Evolutionary conservation across 2,888 invertebrate species (phyloP), one percentile per base, ranked within the genome.

Genomic region (Acrobasis consociella): DNA sequence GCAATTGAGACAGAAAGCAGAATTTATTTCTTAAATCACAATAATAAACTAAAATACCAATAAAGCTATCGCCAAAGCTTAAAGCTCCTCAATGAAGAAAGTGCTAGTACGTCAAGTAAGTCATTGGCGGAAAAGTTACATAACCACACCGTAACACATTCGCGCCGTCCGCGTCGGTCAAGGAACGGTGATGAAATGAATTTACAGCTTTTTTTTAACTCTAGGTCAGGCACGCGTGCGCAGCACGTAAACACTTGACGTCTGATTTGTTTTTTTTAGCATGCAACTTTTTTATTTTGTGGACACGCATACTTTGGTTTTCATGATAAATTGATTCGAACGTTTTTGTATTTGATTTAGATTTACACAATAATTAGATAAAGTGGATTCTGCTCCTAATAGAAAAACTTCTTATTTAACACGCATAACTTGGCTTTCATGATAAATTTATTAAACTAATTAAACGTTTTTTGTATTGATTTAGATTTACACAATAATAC

Each of bases 111-210:
- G 37, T 49, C 31, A 63, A 38, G 53, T 42, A 9, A 61, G 63
- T 69, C 63, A 67, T 62, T 64, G 49, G 59, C 62, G 59, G 17
- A 64, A 60, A 58, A 64, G 61, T 59, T 50, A 51, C 38, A 39
- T 38, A 60, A 60, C 16, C 38, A 0, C 22, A 5, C 3, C n/a
- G 46, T 60, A 55, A 53, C 49, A 62, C 11, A 55, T 80, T 77
- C 75, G 72, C 49, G 78, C 71, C 7, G n/a, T n/a, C n/a, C n/a
- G n/a, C 13, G 74, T 68, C 83, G 85, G 85, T 85, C 85, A 85
- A 83, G 80, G 78, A 83, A 82, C 78, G 70, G 67, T 60, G 67
- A 64, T 67, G 71, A 70, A 69, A 71, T 70, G 65, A 66, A 65
- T 69, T 64, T 67, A 68, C 65, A 64, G 60, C 58, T 49, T 73